Evolutionary conservation across 2,797 vertebrate genomes (phyloP).

Genomic region (Enteromius radiatus): DNA sequence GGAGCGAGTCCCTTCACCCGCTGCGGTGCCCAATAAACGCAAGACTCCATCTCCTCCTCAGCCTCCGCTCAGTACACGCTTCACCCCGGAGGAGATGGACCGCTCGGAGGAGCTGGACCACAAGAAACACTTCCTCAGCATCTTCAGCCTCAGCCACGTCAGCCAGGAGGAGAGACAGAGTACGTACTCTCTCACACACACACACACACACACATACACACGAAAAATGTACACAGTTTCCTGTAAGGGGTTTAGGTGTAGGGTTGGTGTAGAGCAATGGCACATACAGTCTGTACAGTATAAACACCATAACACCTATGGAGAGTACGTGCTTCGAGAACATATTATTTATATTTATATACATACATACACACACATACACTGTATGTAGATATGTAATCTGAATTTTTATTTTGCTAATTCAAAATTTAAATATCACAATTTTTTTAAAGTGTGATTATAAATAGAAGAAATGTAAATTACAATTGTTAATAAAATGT

Average conservation of each 20-base stretch:
- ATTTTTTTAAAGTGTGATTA: background rate
- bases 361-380: no score
- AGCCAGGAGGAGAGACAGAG: constrained; percentile 90
- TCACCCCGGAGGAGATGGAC: constrained; percentile 96
- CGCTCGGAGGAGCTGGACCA: constrained; percentile 92
- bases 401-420: background rate
- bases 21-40: constrained; percentile 82
- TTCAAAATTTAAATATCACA: background rate
- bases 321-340: no score
- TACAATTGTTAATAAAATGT: background rate
- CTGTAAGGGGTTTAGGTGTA: no score
- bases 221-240: no score
- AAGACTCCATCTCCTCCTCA: constrained; percentile 77
- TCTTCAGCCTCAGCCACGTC: constrained; percentile 93
- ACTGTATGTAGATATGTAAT: background rate
- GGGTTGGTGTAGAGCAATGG: no score
- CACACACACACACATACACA: background rate
- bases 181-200: constrained; percentile 61
- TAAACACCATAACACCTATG: no score
- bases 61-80: constrained; percentile 85
- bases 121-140: constrained; percentile 94
- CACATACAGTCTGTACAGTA: no score
- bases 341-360: no score
- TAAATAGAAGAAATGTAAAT: background rate
- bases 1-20: constrained; percentile 91